Base-by-base conservation (phyloP, 2,888 invertebrate genomes). In the Drosophila lacicola region DNA sequence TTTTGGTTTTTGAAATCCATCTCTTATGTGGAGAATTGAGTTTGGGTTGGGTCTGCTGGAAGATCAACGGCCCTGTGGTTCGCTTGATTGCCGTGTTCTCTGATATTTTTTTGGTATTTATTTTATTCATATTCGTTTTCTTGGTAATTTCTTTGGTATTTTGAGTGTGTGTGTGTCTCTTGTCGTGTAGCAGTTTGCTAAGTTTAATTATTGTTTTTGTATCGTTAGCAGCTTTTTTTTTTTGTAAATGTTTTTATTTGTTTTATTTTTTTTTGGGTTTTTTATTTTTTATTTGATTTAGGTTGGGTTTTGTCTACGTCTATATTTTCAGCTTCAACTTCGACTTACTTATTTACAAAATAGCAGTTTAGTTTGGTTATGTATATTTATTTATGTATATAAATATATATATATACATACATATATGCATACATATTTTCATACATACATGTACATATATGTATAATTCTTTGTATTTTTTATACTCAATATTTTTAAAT, bases 201-300 rank as follows among this genome's bases (percentile, higher is more conserved):
- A 84, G 61, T 85, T 81, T 85, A 88, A 85, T 85, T 85, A 83
- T 85, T 88, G 88, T 85, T 83, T 88, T 88, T 85, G 85, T 85
- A 88, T 85, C 88, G 79, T 85, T 85, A 85, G 85, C 85, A 85
- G 85, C 88, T 88, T 83, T 79, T 70, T 8, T 64, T 74, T 67
- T 50, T 83, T 75, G 66, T 76, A 73, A 62, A 64, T 50, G 54
- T 85, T 74, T 76, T 51, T 65, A 55, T 54, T 65, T 75, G 36
- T 55, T 53, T 49, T 57, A 45, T 68, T 70, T 65, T 60, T 60
- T 62, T 69, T 67, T 53, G 62, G 21, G 4, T 5, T 45, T 49
- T 61, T 63, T 17, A 17, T 17, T 78, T 61, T 58, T 55, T 70
- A 60, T 42, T 44, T 21, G 36, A 66, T 72, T 57, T 56, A 56